These are phyloP conservation scores for Corythucha ciliata DNA, from an alignment of 2,888 invertebrate species.

Conservation along the genomic window DNA sequence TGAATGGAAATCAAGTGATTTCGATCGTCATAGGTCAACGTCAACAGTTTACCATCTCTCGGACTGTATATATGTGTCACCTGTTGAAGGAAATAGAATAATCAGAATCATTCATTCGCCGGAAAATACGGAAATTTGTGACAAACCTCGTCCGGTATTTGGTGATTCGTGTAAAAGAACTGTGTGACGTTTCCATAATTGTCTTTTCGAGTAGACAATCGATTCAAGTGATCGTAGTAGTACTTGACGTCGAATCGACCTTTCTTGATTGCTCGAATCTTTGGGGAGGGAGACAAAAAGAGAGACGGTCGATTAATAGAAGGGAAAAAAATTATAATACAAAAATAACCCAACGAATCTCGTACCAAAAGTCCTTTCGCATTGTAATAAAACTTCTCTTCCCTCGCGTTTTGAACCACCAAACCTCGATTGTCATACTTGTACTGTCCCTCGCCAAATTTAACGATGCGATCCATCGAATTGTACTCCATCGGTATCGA, in stretches of 20 bases:
- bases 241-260: constrained; percentile 85
- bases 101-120: constrained; percentile 3
- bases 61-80: constrained; percentile 83
- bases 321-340: too few species aligned
- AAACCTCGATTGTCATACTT: constrained; percentile 83
- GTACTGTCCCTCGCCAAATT: constrained; percentile 84
- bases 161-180: constrained; percentile 89
- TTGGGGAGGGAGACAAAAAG: too few species aligned
- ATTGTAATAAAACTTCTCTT: constrained; percentile 88
- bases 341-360: too few species aligned
- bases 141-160: constrained; percentile 70
- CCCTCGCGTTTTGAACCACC: constrained; percentile 82
- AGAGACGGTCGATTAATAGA: too few species aligned
- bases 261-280: constrained; percentile 67
- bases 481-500: constrained; percentile 91
- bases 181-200: constrained; percentile 91
- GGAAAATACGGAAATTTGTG: too few species aligned
- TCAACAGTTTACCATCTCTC: constrained; percentile 81
- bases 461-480: constrained; percentile 80
- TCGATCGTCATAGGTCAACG: constrained; percentile 82
- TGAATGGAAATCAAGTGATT: constrained; percentile 83
- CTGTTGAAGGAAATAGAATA: constrained; percentile 31
- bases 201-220: constrained; percentile 81
- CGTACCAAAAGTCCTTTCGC: constrained; percentile 71
- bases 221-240: constrained; percentile 81